These are phyloP conservation scores for Metallyticus violacea DNA, from an alignment of 2,888 invertebrate species.

Conservation along the genomic window DNA sequence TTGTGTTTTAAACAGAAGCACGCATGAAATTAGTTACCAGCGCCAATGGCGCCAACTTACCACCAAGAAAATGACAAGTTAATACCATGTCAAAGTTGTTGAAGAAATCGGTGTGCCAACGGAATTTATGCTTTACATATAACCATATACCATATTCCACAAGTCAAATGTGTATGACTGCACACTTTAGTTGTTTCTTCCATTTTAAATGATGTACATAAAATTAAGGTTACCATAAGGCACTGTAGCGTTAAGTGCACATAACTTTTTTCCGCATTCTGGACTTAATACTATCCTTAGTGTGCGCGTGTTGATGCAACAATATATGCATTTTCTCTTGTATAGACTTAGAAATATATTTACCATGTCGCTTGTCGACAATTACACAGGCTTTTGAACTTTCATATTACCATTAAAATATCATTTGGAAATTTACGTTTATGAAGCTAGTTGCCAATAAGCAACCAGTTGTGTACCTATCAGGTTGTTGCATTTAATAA, in stretches of 20 bases:
- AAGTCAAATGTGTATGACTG: background rate
- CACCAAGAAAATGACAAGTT: background rate
- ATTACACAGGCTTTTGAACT: background rate
- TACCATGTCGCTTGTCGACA: background rate
- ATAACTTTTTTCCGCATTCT: background rate
- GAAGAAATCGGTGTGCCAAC: background rate
- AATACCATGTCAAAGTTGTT: background rate
- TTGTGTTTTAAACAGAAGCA: background rate
- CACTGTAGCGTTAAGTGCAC: background rate
- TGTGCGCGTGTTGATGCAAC: background rate
- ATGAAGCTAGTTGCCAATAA: too few species aligned
- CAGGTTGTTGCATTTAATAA: background rate
- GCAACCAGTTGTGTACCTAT: background rate
- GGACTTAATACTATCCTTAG: background rate
- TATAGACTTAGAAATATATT: background rate
- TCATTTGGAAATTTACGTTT: background rate
- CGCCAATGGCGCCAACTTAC: background rate
- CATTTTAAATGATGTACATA: background rate
- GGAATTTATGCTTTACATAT: background rate
- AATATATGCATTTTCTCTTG: background rate
- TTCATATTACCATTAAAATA: background rate
- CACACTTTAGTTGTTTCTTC: background rate
- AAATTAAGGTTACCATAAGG: slow-evolving; percentile 17
- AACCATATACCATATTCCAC: background rate
- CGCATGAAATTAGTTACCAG: background rate